Evolutionary conservation across 2,888 invertebrate genomes (phyloP), one percentile per base, ranked within the genome.

Genomic region (Protonemura montana): DNA sequence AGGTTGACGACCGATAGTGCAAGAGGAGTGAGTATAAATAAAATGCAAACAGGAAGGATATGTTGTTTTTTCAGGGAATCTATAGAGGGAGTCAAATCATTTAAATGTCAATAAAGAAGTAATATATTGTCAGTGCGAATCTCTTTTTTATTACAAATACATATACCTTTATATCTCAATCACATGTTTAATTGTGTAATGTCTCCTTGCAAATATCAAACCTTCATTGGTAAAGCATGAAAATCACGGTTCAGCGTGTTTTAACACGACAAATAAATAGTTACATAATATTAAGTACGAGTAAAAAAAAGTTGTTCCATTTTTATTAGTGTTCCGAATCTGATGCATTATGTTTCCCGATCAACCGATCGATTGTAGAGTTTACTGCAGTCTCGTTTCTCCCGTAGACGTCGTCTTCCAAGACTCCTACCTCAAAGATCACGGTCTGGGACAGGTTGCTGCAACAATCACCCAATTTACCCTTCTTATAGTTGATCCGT

Each of bases 401-500:
- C 5, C 28, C 28, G 5, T 27, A 29, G 5, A n/a, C 5, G 28
- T 30, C 30, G 81, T 81, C 28, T 28, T 81, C 81, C 10, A 81
- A 30, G 16, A 81, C 81, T 3, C 81, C 81, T 29, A 81, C 81
- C 30, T 81, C 81, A 6, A 81, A 28, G 28, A 81, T 81, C 29
- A 81, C n/a, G 30, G 26, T 81, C 30, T 28, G 30, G 0, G 28
- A n/a, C 30, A 81, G 81, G 81, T 30, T 28, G 5, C 81, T 81
- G 81, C 21, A 78, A 78, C 78, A 78, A 26, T 27, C 28, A n/a
- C n/a, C n/a, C n/a, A n/a, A n/a, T n/a, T n/a, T n/a, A n/a, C n/a
- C n/a, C n/a, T n/a, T n/a, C n/a, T n/a, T n/a, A n/a, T n/a, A n/a
- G n/a, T n/a, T n/a, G n/a, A n/a, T n/a, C n/a, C n/a, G n/a, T n/a